phyloP scores from a whole-genome alignment of 2,113 vertebrate species.

The Leptobrachium ailaonicum region DNA sequence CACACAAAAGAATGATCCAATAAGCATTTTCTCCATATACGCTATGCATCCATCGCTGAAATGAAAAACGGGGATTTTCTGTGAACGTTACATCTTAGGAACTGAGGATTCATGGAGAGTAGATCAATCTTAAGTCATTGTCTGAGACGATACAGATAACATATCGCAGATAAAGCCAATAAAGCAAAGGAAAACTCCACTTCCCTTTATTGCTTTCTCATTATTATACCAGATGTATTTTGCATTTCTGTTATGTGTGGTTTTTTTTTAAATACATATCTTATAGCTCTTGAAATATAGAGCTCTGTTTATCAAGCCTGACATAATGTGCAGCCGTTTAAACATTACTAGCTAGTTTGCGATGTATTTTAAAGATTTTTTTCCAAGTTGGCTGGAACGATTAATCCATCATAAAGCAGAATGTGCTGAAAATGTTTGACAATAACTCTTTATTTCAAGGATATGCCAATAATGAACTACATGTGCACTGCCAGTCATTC shows the following conservation, averaged over 20 bases:
- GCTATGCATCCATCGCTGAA: background rate
- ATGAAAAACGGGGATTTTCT: slow-evolving; percentile 8
- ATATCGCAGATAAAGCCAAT: background rate
- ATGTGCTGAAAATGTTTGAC: slow-evolving; percentile 24
- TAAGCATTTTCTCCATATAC: background rate
- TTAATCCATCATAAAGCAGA: slow-evolving; percentile 41
- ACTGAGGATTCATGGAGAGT: too few relatives aligned
- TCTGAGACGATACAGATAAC: background rate
- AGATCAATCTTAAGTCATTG: background rate
- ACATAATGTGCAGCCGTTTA: slow-evolving; percentile 24
- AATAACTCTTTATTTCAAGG: slow-evolving; percentile 27
- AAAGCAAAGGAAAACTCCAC: background rate
- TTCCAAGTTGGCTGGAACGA: slow-evolving; percentile 30
- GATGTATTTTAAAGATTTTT: slow-evolving; percentile 33
- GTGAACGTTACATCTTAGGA: background rate
- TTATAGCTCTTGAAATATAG: slow-evolving; percentile 11
- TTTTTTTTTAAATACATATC: slow-evolving; percentile 15
- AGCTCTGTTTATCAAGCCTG: slow-evolving; percentile 34
- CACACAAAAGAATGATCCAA: too few relatives aligned
- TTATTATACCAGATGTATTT: slow-evolving; percentile 20
- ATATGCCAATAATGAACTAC: slow-evolving; percentile 9
- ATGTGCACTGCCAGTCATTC: background rate
- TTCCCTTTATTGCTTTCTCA: background rate
- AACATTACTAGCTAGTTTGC: slow-evolving; percentile 34
- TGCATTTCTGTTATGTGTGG: slow-evolving; percentile 4